phyloP scores from a whole-genome alignment of 2,888 invertebrate species.

The Chydorus sphaericus region DNA sequence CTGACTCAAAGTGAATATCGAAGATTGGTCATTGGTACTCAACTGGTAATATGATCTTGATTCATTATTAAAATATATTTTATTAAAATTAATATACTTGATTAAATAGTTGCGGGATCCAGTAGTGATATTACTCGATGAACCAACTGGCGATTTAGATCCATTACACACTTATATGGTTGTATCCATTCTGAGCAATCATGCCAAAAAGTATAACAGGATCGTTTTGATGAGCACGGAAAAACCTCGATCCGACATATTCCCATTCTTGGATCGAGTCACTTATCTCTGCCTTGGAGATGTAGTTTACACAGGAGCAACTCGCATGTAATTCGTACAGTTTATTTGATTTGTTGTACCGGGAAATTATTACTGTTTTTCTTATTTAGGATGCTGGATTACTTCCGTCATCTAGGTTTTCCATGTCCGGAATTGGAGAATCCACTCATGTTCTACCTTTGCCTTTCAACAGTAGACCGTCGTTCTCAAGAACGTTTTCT shows the following conservation, averaged over 20 bases:
- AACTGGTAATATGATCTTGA: slow-evolving; percentile 44
- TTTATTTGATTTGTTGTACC: too few species aligned
- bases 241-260: slow-evolving; percentile 84
- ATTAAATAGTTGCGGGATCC: slow-evolving; percentile 21
- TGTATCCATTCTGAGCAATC: slow-evolving; percentile 79
- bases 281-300: slow-evolving; percentile 80
- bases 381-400: slow-evolving; percentile 89
- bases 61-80: background rate
- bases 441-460: slow-evolving; percentile 90
- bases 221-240: slow-evolving; percentile 84
- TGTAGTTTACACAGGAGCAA: slow-evolving; percentile 63
- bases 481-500: slow-evolving; percentile 78
- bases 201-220: slow-evolving; percentile 72
- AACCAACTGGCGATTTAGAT: slow-evolving; percentile 87
- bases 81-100: too few species aligned
- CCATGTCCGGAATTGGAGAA: slow-evolving; percentile 94
- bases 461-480: slow-evolving; percentile 58
- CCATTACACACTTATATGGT: slow-evolving; percentile 89
- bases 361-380: too few species aligned
- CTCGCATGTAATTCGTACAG: too few species aligned
- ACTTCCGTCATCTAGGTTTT: slow-evolving; percentile 88
- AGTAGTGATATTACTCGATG: slow-evolving; percentile 78
- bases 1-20: slow-evolving; percentile 79
- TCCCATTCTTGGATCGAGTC: slow-evolving; percentile 84
- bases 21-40: slow-evolving; percentile 77